Evolutionary conservation across 2,797 vertebrate species (phyloP).

Genomic region (Sebastes baramenuke): DNA sequence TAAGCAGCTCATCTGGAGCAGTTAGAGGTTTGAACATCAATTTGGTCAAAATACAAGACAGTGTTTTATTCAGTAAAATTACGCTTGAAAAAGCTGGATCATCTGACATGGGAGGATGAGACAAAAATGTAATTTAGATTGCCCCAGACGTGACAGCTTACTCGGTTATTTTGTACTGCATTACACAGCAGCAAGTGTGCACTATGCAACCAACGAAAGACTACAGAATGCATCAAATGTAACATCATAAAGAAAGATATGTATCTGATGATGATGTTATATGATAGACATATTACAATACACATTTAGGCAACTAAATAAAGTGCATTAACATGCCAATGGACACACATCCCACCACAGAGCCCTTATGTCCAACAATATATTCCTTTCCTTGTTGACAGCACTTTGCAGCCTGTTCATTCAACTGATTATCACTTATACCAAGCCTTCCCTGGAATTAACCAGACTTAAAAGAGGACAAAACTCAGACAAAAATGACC

Average conservation of each 20-base stretch:
- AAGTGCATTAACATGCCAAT: too few species aligned
- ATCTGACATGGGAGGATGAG: background rate
- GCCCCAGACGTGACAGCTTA: background rate
- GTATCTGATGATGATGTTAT: too few species aligned
- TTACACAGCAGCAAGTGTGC: background rate
- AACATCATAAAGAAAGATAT: background rate
- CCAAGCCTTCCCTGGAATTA: background rate
- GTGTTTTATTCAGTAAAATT: background rate
- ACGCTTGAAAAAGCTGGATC: background rate
- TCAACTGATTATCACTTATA: background rate
- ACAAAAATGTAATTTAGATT: background rate
- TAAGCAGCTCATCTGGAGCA: background rate
- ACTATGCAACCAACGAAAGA: background rate
- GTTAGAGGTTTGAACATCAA: background rate
- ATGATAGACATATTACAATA: too few species aligned
- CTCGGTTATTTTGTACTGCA: background rate
- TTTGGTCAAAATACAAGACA: too few species aligned
- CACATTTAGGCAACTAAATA: too few species aligned
- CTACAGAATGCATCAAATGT: background rate
- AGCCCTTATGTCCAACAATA: too few species aligned
- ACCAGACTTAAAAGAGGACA: background rate
- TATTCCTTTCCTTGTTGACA: too few species aligned
- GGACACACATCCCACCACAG: too few species aligned
- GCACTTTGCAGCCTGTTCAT: too few species aligned
- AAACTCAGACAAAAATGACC: background rate